Percentiles rank a stretch among this genome's conserved stretches.
These are phyloP conservation scores for Tethya wilhelma DNA, from an alignment of 37 sponge, comb jelly and placozoan genomes.

Conservation along the genomic window DNA sequence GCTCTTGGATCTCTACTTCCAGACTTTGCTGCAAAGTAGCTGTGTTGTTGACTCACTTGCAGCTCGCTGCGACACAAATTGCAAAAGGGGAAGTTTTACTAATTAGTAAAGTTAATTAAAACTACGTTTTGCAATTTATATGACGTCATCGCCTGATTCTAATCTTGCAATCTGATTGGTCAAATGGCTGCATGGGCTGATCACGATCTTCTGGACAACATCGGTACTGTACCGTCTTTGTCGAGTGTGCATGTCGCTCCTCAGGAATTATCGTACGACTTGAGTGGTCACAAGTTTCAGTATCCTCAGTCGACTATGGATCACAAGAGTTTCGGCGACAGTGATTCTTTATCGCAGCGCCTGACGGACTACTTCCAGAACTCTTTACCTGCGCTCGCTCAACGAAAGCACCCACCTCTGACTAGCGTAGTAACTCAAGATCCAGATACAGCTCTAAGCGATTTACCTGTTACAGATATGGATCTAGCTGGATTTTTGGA, in stretches of 20 bases:
- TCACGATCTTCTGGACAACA: not conserved
- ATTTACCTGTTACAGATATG: conserved; percentile 18
- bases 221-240: too few relatives aligned
- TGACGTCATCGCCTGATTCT: conserved; percentile 25
- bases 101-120: not conserved
- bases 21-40: not conserved
- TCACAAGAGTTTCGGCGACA: too few relatives aligned
- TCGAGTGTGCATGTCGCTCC: too few relatives aligned
- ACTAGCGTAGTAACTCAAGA: not conserved
- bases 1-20: too few relatives aligned
- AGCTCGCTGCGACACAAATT: not conserved
- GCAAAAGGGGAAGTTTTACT: not conserved
- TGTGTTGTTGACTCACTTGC: not conserved
- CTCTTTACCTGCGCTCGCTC: too few relatives aligned
- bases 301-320: too few relatives aligned
- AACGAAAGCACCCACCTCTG: too few relatives aligned
- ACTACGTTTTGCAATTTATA: too few relatives aligned
- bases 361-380: too few relatives aligned
- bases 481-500: conserved; percentile 48
- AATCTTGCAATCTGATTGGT: conserved; percentile 20
- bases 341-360: too few relatives aligned
- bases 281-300: too few relatives aligned
- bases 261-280: too few relatives aligned
- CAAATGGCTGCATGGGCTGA: not conserved
- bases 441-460: not conserved